Evolutionary conservation across 1,140 invertebrate genomes (phyloP), one percentile per base, ranked within the genome.

Genomic region (Eriocheir sinensis): DNA sequence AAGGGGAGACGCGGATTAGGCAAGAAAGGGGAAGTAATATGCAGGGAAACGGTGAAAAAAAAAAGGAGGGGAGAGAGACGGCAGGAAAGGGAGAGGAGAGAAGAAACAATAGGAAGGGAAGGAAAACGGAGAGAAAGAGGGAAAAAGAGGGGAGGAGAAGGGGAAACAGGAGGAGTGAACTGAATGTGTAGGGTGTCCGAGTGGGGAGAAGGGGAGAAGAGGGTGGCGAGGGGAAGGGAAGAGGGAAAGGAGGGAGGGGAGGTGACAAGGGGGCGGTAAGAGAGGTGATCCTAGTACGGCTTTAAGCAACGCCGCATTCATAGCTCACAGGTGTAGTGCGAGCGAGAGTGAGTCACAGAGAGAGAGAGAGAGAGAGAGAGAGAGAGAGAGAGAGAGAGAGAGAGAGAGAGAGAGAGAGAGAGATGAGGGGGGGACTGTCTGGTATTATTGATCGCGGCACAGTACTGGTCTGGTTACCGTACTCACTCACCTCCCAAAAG

Each of bases 401-500:
- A 8, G 53, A 27, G 21, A 27, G 53, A 15, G 21, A 72, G 53
- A 72, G 53, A 72, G 21, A 27, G 53, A 48, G 44, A 48, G 44
- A 48, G 44, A 48, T 9, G 9, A 21, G 48, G 8, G 2, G 8
- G 48, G 48, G 53, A 81, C 34, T 36, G 83, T 38, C 83, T 85
- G 38, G 15, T 72, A 72, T n/a, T 72, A 72, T 72, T 72, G 60
- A 72, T 72, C 60, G 21, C 27, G n/a, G 60, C 60, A 72, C 60
- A 72, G 60, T 72, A 72, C 60, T n/a, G 60, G 60, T 72, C 60
- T 72, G 60, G 21, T 72, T 72, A 72, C 60, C 60, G 60, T 72
- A 72, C 60, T 53, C 48, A 53, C 48, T 53, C 48, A 17, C 48
- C 21, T n/a, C n/a, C n/a, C n/a, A n/a, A n/a, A n/a, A n/a, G n/a